Conservation (phyloP, 2,797 vertebrate genomes). For the Sebastes iracundus region DNA sequence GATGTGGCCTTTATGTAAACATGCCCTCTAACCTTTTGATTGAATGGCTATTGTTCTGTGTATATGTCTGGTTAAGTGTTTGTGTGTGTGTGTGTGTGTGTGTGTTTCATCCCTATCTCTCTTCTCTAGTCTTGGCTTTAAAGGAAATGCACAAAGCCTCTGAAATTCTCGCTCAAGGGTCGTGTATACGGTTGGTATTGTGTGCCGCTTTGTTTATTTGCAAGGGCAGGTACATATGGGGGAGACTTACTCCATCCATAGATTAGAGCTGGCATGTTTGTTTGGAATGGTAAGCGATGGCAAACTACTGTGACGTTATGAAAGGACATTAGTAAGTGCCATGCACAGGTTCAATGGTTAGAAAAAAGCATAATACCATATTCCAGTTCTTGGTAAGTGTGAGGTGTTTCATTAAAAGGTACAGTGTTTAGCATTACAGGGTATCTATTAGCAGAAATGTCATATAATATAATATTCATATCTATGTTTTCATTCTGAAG, state of each 20-base stretch:
- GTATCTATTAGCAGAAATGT: neutral
- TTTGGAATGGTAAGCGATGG: constrained; percentile 25
- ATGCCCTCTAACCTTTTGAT: constrained; percentile 37
- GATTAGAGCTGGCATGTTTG: constrained; percentile 36
- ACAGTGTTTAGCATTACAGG: neutral
- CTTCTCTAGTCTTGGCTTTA: constrained; percentile 23
- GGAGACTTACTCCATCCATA: constrained; percentile 2
- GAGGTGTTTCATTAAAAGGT: neutral
- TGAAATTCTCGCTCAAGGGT: constrained; percentile 44
- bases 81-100: neutral
- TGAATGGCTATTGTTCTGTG: constrained; percentile 31
- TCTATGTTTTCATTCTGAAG: no score
- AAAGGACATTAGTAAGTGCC: constrained; percentile 3
- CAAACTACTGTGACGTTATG: neutral
- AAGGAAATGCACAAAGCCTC: constrained; percentile 17
- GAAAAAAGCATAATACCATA: neutral
- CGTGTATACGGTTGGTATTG: constrained; percentile 28
- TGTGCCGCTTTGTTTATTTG: constrained; percentile 23
- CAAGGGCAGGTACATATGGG: constrained; percentile 42
- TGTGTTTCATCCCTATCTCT: constrained; percentile 1
- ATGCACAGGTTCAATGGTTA: neutral
- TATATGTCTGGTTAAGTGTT: constrained; percentile 3
- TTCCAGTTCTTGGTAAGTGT: neutral
- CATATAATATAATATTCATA: no score
- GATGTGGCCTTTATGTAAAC: constrained; percentile 24